Evolutionary conservation across 2,113 vertebrate species (phyloP), one percentile per base, ranked within the genome.

Genomic region (Odobenus rosmarus): DNA sequence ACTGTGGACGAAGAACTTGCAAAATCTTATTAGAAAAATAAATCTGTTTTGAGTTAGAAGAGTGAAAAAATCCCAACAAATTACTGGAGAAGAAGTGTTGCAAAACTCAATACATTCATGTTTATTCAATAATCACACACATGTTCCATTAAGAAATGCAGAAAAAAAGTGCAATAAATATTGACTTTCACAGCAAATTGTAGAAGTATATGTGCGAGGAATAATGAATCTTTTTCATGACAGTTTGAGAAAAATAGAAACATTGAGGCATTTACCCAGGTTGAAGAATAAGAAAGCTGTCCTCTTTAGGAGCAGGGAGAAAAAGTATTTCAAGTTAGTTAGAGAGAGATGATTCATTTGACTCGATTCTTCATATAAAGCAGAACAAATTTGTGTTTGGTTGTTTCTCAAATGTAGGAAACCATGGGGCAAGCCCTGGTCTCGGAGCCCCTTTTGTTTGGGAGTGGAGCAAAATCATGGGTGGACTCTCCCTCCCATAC

Each of bases 111-210:
- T 98, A 96, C 96, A 97, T 98, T 98, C 98, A 98, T 98, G 97
- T 98, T 98, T 98, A 98, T 98, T 98, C 98, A 98, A 97, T 97
- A 98, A 98, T 97, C 97, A 98, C 97, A 98, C 97, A 98, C 97
- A 98, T 98, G 98, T 98, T 98, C 97, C 96, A 97, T 98, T 98
- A 98, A 98, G 97, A 98, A 97, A 98, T 97, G 93, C 93, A 98
- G 95, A n/a, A 96, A 97, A 94, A 98, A 97, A 95, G 90, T 98
- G 97, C 97, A 97, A 98, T 98, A 98, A 98, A 98, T 98, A 98
- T 98, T 98, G 97, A 97, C 97, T 98, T 97, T 98, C 97, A 96
- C 97, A 95, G 97, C 90, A 97, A 98, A 98, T 89, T 95, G 97
- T 96, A 96, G 94, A 87, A 88, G 83, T 97, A 28, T 93, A 95